A percentile compares a stretch with the other conserved stretches of the same genome.
These are phyloP conservation scores for Probosciger aterrimus DNA, from an alignment of 2,113 vertebrate genomes.

Conservation along the genomic window DNA sequence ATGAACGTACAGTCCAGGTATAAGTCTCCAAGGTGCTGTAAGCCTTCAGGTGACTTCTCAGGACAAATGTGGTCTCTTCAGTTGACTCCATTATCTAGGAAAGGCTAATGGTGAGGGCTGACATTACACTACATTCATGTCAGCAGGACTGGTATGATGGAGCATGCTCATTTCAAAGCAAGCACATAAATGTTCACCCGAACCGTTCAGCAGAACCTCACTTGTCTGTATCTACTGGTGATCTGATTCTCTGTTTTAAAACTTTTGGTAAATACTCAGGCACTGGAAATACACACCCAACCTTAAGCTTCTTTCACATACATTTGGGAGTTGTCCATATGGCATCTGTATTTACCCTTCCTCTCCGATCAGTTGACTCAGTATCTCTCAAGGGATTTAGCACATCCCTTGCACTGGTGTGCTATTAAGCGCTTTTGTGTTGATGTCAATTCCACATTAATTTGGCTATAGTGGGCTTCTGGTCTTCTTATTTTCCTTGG, in stretches of 20 bases:
- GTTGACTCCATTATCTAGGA: background rate
- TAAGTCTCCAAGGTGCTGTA: background rate
- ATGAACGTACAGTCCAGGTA: accelerated
- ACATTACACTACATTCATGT: background rate
- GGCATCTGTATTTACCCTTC: background rate
- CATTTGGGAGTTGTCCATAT: background rate
- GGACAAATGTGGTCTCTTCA: background rate
- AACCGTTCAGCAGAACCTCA: background rate
- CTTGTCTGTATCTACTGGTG: background rate
- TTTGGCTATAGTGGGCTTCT: background rate
- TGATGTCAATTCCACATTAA: background rate
- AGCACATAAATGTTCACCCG: background rate
- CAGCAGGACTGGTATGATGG: background rate
- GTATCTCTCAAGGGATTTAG: background rate
- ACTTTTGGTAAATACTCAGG: background rate
- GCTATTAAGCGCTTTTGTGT: background rate
- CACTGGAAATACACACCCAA: background rate
- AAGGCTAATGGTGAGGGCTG: background rate
- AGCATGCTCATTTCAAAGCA: background rate
- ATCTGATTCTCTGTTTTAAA: background rate
- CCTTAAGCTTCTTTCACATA: background rate
- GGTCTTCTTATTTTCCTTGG: background rate
- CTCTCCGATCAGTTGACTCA: background rate
- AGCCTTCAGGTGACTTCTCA: background rate
- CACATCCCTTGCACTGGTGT: background rate